Percentiles rank a stretch among this genome's conserved stretches.
Conservation (phyloP, 1,140 invertebrate genomes). For the Arctopsyche grandis region DNA sequence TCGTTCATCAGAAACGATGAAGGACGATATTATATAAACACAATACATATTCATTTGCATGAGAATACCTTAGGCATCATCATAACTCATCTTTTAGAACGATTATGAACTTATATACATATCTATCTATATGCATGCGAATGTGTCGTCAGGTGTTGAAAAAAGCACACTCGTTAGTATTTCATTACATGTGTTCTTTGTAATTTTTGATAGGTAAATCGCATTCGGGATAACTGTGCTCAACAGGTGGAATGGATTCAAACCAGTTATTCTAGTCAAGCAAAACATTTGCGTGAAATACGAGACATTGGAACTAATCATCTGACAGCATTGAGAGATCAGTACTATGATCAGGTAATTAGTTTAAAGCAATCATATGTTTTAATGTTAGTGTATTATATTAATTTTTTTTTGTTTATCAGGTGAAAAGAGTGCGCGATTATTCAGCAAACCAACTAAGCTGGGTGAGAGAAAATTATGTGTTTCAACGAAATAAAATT, state of each 20-base stretch:
- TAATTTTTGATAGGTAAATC: slow-evolving; percentile 71
- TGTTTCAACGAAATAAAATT: slow-evolving; percentile 93
- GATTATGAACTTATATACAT: too few relatives aligned
- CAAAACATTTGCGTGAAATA: slow-evolving; percentile 87
- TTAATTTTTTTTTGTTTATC: slow-evolving; percentile 35
- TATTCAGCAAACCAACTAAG: slow-evolving; percentile 90
- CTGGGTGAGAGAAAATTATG: slow-evolving; percentile 93
- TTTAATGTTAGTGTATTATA: slow-evolving; percentile 1
- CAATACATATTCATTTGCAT: not conserved
- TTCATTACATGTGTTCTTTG: not conserved
- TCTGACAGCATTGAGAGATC: slow-evolving; percentile 84
- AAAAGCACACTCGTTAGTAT: not conserved
- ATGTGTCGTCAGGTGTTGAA: too few relatives aligned
- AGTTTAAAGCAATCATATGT: slow-evolving; percentile 32
- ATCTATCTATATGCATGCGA: too few relatives aligned
- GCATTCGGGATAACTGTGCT: slow-evolving; percentile 91
- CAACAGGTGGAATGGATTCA: slow-evolving; percentile 94
- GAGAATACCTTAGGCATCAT: not conserved
- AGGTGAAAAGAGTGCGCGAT: slow-evolving; percentile 87
- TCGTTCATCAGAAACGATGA: too few relatives aligned
- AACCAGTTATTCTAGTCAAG: slow-evolving; percentile 88
- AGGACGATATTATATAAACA: too few relatives aligned
- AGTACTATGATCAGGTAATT: slow-evolving; percentile 89
- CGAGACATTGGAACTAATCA: slow-evolving; percentile 90
- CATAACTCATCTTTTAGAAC: too few relatives aligned